phyloP scores from a whole-genome alignment of 2,797 vertebrate genomes.

The Halcyon smyrnensis region DNA sequence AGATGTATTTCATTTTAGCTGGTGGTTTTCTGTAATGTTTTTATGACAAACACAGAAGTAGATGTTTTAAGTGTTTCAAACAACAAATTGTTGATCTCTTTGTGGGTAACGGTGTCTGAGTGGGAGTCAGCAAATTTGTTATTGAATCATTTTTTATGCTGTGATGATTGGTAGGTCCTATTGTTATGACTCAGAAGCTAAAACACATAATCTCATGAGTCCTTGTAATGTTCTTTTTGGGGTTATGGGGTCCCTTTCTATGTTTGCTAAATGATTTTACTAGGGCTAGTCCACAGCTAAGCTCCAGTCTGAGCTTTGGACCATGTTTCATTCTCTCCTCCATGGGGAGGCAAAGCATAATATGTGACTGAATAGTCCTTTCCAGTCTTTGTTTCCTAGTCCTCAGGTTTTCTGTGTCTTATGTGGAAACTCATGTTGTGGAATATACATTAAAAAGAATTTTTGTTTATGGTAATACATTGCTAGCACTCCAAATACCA shows the following conservation, averaged over 20 bases:
- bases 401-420: background rate
- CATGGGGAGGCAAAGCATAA: background rate
- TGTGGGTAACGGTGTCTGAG: background rate
- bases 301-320: background rate
- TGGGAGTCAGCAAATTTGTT: background rate
- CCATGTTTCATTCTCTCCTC: fast-evolving
- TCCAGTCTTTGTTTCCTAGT: background rate
- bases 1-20: background rate
- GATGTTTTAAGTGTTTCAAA: background rate
- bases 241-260: background rate
- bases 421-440: background rate
- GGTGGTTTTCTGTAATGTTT: background rate
- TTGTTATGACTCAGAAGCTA: background rate
- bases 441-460: background rate
- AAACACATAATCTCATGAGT: background rate
- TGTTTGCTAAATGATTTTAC: background rate
- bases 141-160: background rate
- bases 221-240: background rate
- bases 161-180: fast-evolving
- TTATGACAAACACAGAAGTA: background rate
- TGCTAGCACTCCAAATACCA: background rate
- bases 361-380: fast-evolving
- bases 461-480: background rate
- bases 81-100: background rate
- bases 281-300: background rate